Base-by-base conservation (phyloP, 2,888 invertebrate genomes). In the Camponotus fellah region DNA sequence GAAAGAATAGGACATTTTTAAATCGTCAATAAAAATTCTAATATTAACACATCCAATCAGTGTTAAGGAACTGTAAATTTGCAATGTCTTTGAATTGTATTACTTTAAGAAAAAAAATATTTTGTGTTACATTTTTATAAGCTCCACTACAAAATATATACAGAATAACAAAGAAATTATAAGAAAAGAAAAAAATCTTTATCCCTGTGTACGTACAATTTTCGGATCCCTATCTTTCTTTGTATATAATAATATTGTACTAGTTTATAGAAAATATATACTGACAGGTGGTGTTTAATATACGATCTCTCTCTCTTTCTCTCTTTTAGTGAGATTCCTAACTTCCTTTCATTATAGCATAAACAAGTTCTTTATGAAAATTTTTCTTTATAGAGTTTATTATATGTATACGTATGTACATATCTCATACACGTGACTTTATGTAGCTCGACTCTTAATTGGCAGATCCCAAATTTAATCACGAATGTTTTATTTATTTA, bases 101-200 rank as follows among this genome's bases (percentile, higher is more conserved):
- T 93, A 92, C 92, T 93, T 94, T 93, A 92, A 93, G 92, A 91
- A 93, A 91, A 91, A 26, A 93, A 91, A 92, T 94, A 94, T 94
- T 94, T 94, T 94, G 93, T 93, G 93, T 94, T 94, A 95, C 90
- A 94, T 93, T 94, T 95, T 94, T 94, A 94, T 94, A 94, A 53
- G 93, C 92, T 93, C 93, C 92, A 90, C 92, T 90, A 92, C 86
- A 91, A 93, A 93, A 92, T 94, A 91, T 93, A 94, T 93, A 94
- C 93, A 92, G 88, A 93, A 93, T 91, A 91, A 92, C 91, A 89
- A 91, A 90, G 76, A 89, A 88, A 87, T 86, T 82, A 87, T 91
- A 75, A 58, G 66, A 40, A 68, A 60, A 58, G n/a, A 56, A 79
- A 77, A 84, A 87, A 89, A 89, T 88, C 90, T 93, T 92, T 93